Evolutionary conservation across 2,797 vertebrate species (phyloP).

Genomic region (Paratrypauchen microcephalus): DNA sequence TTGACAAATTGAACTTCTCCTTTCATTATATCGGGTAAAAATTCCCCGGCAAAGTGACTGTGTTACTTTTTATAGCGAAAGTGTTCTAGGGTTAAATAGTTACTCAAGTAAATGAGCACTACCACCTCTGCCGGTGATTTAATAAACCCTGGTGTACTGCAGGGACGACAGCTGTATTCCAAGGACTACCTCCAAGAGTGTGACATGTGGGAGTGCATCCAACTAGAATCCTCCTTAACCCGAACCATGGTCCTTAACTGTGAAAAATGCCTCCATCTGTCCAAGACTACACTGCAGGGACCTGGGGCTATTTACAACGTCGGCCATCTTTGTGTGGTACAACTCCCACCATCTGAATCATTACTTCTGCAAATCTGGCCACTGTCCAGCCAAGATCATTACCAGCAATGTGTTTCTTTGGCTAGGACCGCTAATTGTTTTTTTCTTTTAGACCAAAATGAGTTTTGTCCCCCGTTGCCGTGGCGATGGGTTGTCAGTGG

Average conservation of each 20-base stretch:
- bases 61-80: no score
- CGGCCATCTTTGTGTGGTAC: slow-evolving; percentile 18
- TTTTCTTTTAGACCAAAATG: slow-evolving; percentile 15
- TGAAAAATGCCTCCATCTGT: slow-evolving; percentile 9
- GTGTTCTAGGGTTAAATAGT: no score
- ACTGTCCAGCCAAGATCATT: slow-evolving; percentile 16
- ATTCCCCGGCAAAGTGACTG: no score
- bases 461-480: slow-evolving; percentile 17
- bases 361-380: slow-evolving; percentile 2
- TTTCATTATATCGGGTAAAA: no score
- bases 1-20: no score
- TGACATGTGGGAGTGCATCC: slow-evolving; percentile 8
- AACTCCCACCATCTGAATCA: slow-evolving; percentile 2
- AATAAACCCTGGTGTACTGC: neutral
- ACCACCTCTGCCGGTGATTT: neutral
- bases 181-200: slow-evolving; percentile 1
- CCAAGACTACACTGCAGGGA: neutral
- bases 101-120: no score
- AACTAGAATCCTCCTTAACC: slow-evolving; percentile 2
- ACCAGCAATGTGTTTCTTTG: slow-evolving; percentile 13
- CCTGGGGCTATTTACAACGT: slow-evolving; percentile 1
- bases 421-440: slow-evolving; percentile 2
- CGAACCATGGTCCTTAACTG: neutral
- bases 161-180: neutral
- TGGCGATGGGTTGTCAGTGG: slow-evolving; percentile 12